Percentiles rank a stretch among this genome's conserved stretches.
Conservation (phyloP, 1,140 invertebrate species). For the Drosophila nasuta region DNA sequence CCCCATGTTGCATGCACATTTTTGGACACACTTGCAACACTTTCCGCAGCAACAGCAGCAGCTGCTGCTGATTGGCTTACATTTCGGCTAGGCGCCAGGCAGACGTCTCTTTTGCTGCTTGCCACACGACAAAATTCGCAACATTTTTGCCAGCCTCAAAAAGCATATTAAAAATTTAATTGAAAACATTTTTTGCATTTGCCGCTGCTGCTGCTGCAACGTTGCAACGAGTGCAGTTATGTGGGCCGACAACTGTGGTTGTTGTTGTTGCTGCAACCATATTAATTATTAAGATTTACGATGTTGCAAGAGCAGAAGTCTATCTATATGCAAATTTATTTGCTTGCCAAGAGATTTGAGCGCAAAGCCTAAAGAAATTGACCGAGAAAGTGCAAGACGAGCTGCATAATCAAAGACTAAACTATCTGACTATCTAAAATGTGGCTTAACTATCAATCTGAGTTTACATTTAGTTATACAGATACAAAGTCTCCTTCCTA, state of each 20-base stretch:
- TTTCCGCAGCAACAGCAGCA: constrained; percentile 1
- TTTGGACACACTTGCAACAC: constrained; percentile 42
- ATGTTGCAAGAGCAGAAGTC: constrained; percentile 34
- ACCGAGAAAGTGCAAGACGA: constrained; percentile 9
- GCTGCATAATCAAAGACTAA: not conserved
- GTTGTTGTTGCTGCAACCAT: constrained; percentile 37
- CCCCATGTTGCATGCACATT: constrained; percentile 45
- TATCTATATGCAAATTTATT: constrained; percentile 71
- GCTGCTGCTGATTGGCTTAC: constrained; percentile 61
- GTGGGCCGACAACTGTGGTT: constrained; percentile 14
- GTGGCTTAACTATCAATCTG: no score
- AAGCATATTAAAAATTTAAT: constrained; percentile 72
- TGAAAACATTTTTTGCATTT: constrained; percentile 59
- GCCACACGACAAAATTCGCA: constrained; percentile 19
- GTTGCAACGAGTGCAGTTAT: constrained; percentile 31
- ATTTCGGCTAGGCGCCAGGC: constrained; percentile 70
- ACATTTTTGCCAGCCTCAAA: constrained; percentile 34
- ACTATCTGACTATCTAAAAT: not conserved
- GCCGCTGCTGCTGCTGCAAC: not conserved
- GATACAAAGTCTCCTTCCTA: no score
- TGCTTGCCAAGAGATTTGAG: constrained; percentile 2
- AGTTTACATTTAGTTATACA: no score
- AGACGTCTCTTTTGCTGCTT: constrained; percentile 50
- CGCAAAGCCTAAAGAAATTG: not conserved
- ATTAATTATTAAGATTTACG: constrained; percentile 79